A percentile compares a stretch with the other conserved stretches of the same genome.
These are phyloP conservation scores for Euthynnus affinis DNA, from an alignment of 2,797 vertebrate species.

Conservation along the genomic window DNA sequence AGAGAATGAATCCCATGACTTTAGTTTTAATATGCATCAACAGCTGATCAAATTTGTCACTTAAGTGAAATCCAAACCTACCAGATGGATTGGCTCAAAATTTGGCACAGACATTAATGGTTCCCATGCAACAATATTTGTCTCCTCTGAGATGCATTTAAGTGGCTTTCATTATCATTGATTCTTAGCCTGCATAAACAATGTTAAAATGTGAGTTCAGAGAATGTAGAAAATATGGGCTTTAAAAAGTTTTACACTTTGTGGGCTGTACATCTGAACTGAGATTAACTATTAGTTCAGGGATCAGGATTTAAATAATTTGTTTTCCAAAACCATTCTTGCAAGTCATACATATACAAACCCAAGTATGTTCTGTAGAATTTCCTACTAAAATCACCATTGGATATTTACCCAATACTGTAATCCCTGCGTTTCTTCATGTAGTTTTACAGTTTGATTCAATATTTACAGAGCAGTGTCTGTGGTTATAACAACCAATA, in stretches of 20 bases:
- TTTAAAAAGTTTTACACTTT: neutral
- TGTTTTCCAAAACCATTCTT: neutral
- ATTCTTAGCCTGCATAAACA: conserved; percentile 22
- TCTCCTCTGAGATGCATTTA: conserved; percentile 34
- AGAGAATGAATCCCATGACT: neutral
- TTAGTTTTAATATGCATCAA: neutral
- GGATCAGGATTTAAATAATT: neutral
- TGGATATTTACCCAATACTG: too few species aligned
- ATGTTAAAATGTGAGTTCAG: conserved; percentile 11
- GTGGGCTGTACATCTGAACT: neutral
- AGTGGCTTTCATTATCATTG: conserved; percentile 26
- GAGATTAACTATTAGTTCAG: too few species aligned
- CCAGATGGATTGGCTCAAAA: neutral
- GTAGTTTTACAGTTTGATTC: too few species aligned
- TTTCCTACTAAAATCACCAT: too few species aligned
- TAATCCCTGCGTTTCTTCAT: too few species aligned
- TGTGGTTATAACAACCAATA: neutral
- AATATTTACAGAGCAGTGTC: neutral
- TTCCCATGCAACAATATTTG: conserved; percentile 10
- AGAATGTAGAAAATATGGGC: neutral
- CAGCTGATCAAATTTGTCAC: neutral
- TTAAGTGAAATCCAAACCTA: neutral
- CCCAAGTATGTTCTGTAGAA: too few species aligned
- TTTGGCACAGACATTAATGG: conserved; percentile 15
- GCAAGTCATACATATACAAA: neutral